phyloP scores from a whole-genome alignment of 2,888 invertebrate species.

The Folsomia manolachei region DNA sequence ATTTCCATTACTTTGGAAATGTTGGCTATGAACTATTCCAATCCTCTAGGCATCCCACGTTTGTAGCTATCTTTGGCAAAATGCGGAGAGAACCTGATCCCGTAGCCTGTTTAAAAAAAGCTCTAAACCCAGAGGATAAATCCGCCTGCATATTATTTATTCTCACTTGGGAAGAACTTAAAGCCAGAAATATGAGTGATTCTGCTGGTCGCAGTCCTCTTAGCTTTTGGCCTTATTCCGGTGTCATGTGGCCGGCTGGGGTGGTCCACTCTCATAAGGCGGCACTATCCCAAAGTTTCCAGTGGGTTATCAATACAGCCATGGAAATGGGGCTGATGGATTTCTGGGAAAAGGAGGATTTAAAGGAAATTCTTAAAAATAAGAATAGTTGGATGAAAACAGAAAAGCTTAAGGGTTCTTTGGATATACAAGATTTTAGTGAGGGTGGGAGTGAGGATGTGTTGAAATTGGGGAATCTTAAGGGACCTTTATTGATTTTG shows the following conservation, averaged over 20 bases:
- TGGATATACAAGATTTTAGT: slow-evolving; percentile 14
- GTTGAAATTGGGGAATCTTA: slow-evolving; percentile 25
- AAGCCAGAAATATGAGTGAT: slow-evolving; percentile 28
- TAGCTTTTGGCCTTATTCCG: slow-evolving; percentile 20
- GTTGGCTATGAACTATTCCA: slow-evolving; percentile 28
- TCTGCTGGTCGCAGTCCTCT: slow-evolving; percentile 23
- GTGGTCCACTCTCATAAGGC: slow-evolving; percentile 26
- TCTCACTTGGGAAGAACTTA: slow-evolving; percentile 18
- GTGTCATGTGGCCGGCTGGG: slow-evolving; percentile 26
- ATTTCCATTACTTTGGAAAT: slow-evolving; percentile 33
- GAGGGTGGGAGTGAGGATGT: slow-evolving; percentile 14
- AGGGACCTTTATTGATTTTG: slow-evolving; percentile 26
- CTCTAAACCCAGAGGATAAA: slow-evolving; percentile 8
- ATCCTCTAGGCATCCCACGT: slow-evolving; percentile 25
- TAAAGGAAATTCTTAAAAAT: slow-evolving; percentile 17
- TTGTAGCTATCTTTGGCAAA: slow-evolving; percentile 15
- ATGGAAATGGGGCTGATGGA: slow-evolving; percentile 26
- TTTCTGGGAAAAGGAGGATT: slow-evolving; percentile 25
- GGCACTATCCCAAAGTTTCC: slow-evolving; percentile 21
- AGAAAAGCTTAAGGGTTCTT: neutral
- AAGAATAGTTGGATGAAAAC: slow-evolving; percentile 27
- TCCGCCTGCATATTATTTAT: slow-evolving; percentile 29
- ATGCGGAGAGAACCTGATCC: slow-evolving; percentile 23
- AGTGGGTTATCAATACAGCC: slow-evolving; percentile 4
- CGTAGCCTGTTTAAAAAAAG: slow-evolving; percentile 22